phyloP scores from a whole-genome alignment of 64 coral and sea anemone species.

The Porites lutea region DNA sequence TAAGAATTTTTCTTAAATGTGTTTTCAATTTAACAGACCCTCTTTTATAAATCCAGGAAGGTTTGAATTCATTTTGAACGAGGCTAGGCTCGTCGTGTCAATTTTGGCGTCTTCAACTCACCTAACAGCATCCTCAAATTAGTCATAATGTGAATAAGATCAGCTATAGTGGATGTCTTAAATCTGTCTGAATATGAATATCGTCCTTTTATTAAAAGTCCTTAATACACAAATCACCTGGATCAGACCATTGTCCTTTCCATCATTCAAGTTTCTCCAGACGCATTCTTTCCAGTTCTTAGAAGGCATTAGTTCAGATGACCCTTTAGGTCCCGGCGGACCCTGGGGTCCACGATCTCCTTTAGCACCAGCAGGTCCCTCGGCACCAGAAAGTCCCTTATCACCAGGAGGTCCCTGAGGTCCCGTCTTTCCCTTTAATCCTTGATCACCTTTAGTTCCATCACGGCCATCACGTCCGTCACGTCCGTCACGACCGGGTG shows the following conservation, averaged over 20 bases:
- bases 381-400: neutral
- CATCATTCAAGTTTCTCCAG: slow-evolving; percentile 16
- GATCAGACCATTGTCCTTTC: neutral
- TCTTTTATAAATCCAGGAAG: too few relatives aligned
- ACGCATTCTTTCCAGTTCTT: slow-evolving; percentile 26
- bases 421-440: neutral
- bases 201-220: too few relatives aligned
- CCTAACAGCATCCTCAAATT: too few relatives aligned
- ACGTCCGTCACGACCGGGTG: neutral
- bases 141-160: too few relatives aligned
- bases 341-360: too few relatives aligned
- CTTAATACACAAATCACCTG: neutral
- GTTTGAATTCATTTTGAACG: too few relatives aligned
- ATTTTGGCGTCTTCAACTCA: too few relatives aligned
- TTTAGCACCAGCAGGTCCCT: neutral
- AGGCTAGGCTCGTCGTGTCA: too few relatives aligned
- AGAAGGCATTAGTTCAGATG: neutral
- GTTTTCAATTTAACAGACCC: too few relatives aligned
- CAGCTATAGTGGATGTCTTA: too few relatives aligned
- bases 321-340: neutral
- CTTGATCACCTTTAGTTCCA: neutral
- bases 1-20: too few relatives aligned
- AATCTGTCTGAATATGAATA: too few relatives aligned
- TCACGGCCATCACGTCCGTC: neutral
- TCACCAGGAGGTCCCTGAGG: neutral